Evolutionary conservation across 2,113 vertebrate species (phyloP).

Genomic region (Prolemur simus): DNA sequence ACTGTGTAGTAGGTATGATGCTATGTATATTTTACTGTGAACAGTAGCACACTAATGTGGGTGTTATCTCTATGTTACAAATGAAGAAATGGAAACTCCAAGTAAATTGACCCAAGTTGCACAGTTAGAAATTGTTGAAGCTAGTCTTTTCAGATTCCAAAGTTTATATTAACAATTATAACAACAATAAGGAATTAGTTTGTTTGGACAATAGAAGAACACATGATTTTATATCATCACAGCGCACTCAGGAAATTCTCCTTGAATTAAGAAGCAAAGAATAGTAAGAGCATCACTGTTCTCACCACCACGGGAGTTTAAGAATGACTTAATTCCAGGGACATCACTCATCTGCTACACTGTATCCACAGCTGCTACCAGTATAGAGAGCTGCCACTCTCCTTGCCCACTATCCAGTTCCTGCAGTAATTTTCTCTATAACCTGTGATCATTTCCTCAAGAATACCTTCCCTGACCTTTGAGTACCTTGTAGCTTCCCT

Average conservation of each 20-base stretch:
- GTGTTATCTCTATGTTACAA: not conserved
- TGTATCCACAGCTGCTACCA: not conserved
- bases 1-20: not conserved
- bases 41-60: not conserved
- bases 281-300: not conserved
- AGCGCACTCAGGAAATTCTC: not conserved
- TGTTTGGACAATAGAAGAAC: not conserved
- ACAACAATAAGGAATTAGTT: not conserved
- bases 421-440: not conserved
- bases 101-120: not conserved
- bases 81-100: not conserved
- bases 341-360: not conserved
- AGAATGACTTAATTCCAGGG: not conserved
- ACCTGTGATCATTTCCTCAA: not conserved
- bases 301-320: not conserved
- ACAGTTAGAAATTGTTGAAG: not conserved
- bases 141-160: not conserved
- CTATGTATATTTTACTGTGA: not conserved
- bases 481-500: not conserved
- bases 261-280: not conserved
- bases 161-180: not conserved
- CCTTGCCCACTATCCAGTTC: not conserved
- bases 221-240: not conserved
- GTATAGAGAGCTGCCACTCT: not conserved
- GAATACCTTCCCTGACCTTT: not conserved